Conservation (phyloP, 2,113 vertebrate species). For the Acrocephalus kingi region DNA sequence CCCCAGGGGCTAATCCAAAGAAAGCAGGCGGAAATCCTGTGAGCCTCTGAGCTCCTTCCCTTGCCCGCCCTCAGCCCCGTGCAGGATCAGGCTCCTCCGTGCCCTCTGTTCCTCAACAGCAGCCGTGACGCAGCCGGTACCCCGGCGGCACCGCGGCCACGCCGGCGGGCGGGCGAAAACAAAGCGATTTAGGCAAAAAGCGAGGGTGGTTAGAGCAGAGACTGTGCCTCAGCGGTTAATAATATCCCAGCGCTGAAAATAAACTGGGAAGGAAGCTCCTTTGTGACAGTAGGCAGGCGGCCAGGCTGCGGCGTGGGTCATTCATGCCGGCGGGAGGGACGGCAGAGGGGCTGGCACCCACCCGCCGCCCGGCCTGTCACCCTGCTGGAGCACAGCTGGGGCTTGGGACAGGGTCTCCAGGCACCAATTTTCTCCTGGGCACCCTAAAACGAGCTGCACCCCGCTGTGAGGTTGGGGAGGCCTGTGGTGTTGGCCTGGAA, state of each 20-base stretch:
- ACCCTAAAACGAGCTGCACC: neutral
- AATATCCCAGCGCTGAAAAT: slow-evolving; percentile 90
- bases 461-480: rapidly evolving
- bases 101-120: slow-evolving; percentile 39
- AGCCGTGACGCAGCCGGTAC: neutral
- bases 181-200: slow-evolving; percentile 35
- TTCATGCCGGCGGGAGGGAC: slow-evolving; percentile 74
- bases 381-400: rapidly evolving
- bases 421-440: rapidly evolving
- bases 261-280: slow-evolving; percentile 90
- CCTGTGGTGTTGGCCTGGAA: neutral
- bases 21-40: slow-evolving; percentile 5
- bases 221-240: slow-evolving; percentile 79
- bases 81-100: neutral
- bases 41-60: neutral
- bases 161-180: neutral
- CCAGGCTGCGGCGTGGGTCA: slow-evolving; percentile 85
- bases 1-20: slow-evolving; percentile 16
- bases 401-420: rapidly evolving
- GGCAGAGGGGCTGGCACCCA: slow-evolving; percentile 69
- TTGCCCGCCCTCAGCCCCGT: neutral
- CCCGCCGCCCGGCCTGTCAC: neutral
- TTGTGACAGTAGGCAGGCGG: slow-evolving; percentile 90
- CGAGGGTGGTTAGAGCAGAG: slow-evolving; percentile 38
- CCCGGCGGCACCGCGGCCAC: neutral